phyloP scores from a whole-genome alignment of 2,113 vertebrate species.

The Nanorana parkeri region DNA sequence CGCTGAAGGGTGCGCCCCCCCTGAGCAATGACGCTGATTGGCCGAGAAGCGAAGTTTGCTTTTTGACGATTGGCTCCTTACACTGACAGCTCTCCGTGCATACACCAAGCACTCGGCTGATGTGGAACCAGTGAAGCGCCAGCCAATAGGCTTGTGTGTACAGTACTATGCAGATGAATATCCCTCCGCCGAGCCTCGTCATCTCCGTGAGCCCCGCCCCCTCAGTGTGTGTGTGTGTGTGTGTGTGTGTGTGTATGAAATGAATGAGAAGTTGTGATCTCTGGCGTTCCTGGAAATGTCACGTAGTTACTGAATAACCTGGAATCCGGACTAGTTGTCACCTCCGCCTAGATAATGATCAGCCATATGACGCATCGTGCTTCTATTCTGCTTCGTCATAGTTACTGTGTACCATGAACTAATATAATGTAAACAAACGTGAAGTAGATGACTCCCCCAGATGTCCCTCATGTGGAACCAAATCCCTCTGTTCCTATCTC shows the following conservation, averaged over 20 bases:
- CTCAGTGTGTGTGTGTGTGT: background rate
- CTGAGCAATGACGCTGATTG: slow-evolving; percentile 1
- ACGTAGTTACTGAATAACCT: background rate
- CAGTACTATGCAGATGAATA: slow-evolving; percentile 50
- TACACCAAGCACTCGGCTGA: slow-evolving; percentile 76
- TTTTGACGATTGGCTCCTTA: background rate
- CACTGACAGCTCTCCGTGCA: slow-evolving; percentile 50
- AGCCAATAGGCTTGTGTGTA: slow-evolving; percentile 74
- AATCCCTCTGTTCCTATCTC: no score
- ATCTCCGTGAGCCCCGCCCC: background rate
- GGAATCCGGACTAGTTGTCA: background rate
- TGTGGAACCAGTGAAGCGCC: slow-evolving; percentile 75
- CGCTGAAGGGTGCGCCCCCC: background rate
- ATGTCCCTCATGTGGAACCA: no score
- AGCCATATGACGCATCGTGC: no score
- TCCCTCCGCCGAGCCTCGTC: slow-evolving; percentile 68
- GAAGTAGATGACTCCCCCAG: no score
- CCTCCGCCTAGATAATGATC: no score
- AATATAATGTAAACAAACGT: no score
- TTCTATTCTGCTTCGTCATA: no score
- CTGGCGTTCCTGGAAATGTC: no score
- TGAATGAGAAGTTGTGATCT: background rate
- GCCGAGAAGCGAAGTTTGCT: background rate
- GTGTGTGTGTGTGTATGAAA: no score
- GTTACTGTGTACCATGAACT: no score